Conservation (phyloP, 1,140 invertebrate genomes). For the Drosophila baimaii region DNA sequence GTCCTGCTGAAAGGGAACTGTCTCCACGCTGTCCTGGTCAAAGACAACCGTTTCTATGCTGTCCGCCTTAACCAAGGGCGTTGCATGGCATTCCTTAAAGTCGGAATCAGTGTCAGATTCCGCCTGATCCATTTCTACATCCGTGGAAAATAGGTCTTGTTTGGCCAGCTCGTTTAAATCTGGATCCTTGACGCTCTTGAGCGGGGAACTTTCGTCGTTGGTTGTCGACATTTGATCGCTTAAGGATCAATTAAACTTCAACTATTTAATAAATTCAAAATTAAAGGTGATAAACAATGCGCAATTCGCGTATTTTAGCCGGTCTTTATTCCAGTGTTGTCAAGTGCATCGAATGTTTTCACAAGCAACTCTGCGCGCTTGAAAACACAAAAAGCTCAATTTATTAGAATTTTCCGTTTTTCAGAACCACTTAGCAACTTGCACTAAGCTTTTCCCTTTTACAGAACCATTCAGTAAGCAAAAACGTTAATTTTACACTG, state of each 20-base stretch:
- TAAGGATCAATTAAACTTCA: too few relatives aligned
- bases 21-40: background rate
- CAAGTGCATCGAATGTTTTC: too few relatives aligned
- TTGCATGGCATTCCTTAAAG: background rate
- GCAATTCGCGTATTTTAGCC: constrained; percentile 4
- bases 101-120: constrained; percentile 1
- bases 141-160: background rate
- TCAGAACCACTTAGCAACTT: too few relatives aligned
- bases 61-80: background rate
- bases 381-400: too few relatives aligned
- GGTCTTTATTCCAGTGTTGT: constrained; percentile 1
- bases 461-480: too few relatives aligned
- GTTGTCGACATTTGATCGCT: constrained; percentile 1
- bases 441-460: too few relatives aligned
- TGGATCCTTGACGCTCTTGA: background rate
- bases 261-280: too few relatives aligned
- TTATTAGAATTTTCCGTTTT: too few relatives aligned
- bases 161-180: background rate
- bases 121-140: background rate
- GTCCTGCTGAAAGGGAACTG: background rate
- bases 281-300: constrained; percentile 1
- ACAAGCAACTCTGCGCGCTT: too few relatives aligned
- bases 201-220: background rate
- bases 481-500: too few relatives aligned
- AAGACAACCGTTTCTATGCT: background rate